Evolutionary conservation across 2,888 invertebrate genomes (phyloP).

Genomic region (Eucriotettix oculatus): DNA sequence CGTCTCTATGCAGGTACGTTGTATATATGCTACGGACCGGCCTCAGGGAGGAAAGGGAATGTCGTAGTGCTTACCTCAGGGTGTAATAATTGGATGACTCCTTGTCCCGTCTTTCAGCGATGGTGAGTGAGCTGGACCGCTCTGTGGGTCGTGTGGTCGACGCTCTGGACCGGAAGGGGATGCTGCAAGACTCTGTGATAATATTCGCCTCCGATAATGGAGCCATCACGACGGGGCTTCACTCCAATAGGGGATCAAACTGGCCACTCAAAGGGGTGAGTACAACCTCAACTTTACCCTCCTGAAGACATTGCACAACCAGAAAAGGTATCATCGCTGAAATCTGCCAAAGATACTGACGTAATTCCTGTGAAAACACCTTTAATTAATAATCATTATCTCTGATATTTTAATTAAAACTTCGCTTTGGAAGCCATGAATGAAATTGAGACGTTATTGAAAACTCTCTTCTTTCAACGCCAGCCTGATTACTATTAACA

Average conservation of each 20-base stretch:
- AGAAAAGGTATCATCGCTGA: no score
- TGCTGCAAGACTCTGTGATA: conserved; percentile 67
- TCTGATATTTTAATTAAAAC: no score
- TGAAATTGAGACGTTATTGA: no score
- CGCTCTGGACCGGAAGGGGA: conserved; percentile 43
- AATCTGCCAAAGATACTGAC: no score
- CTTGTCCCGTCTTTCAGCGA: conserved; percentile 37
- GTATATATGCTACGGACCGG: conserved; percentile 4
- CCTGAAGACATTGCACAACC: conserved; percentile 12
- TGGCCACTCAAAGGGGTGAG: conserved; percentile 60
- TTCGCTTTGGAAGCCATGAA: no score
- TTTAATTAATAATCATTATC: no score
- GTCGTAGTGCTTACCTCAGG: no score
- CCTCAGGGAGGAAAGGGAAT: no score
- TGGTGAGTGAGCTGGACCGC: conserved; percentile 70
- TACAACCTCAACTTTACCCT: conserved; percentile 21
- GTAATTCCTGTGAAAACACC: no score
- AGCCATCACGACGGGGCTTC: conserved; percentile 53
- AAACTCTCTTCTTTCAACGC: no score
- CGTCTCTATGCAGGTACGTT: conserved; percentile 52
- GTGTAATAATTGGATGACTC: no score
- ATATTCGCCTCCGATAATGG: conserved; percentile 82
- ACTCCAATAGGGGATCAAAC: conserved; percentile 58
- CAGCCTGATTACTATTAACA: no score
- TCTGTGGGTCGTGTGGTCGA: conserved; percentile 62